Evolutionary conservation across 1,140 invertebrate species (phyloP), one percentile per base, ranked within the genome.

Genomic region (Cotesia vestalis): DNA sequence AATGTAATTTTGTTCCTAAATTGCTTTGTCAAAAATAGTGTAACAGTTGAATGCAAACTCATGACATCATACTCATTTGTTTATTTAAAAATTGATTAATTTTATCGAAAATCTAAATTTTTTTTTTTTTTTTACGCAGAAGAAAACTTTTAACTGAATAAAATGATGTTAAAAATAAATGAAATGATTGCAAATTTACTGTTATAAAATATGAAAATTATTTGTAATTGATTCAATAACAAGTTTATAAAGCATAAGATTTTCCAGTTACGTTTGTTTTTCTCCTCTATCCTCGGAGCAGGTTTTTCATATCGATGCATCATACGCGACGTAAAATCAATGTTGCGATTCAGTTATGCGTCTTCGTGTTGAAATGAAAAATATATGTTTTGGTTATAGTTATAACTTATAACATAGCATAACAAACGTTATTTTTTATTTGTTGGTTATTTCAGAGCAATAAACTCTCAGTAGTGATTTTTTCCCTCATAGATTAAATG

Each of bases 291-390:
- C 36, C 36, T 62, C 14, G 34, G 12, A 62, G 60, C 60, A 12
- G 36, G 60, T 62, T 36, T 62, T 38, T 46, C 60, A 62, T 62
- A 62, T 27, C 60, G 36, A 12, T 62, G 36, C 35, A 62, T 62
- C 60, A 62, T 62, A n/a, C 35, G 27, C 35, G 63, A 66, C 63
- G 40, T 38, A 40, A 66, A 66, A 66, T 66, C 63, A 40, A 66
- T 66, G 38, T 52, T 66, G 17, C 9, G 63, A 27, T 12, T 53
- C 63, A 14, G 9, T 38, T 51, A 38, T 53, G 9, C 9, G n/a
- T 66, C 63, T 27, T 66, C 63, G n/a, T 14, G 63, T 66, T 66
- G 38, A 53, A 51, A 66, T 53, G 63, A 34, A 66, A 66, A 51
- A 66, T 66, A 66, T 66, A 66, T 51, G 63, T 40, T 66, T 40